These are phyloP conservation scores for Halcyon chelicuti DNA, from an alignment of 2,797 vertebrate genomes.

Conservation along the genomic window DNA sequence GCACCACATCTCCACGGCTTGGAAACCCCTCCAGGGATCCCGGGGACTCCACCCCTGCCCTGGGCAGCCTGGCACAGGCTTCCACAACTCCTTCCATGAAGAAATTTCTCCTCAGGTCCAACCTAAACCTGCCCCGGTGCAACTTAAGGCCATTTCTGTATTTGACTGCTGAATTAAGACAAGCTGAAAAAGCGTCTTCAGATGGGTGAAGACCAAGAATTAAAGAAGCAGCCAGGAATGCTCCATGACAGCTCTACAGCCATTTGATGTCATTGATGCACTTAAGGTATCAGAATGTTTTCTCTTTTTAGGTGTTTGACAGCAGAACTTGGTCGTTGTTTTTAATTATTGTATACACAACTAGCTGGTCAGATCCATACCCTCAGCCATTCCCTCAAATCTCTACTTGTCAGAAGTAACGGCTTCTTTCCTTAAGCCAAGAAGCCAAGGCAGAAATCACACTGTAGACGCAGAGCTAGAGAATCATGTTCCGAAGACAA, in stretches of 20 bases:
- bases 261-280: not conserved
- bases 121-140: not conserved
- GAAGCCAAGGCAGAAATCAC: not conserved
- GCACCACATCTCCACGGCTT: not conserved
- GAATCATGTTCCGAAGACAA: not conserved
- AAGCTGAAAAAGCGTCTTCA: not conserved
- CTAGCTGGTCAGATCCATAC: not conserved
- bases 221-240: not conserved
- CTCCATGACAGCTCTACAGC: not conserved
- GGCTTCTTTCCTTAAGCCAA: not conserved
- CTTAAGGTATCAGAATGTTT: not conserved
- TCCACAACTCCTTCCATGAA: no score
- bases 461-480: fast-evolving
- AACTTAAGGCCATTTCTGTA: no score
- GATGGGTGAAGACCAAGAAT: not conserved
- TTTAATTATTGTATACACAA: not conserved
- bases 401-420: not conserved
- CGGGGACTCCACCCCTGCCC: not conserved
- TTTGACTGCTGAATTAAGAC: not conserved
- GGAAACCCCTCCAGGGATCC: not conserved
- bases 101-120: not conserved
- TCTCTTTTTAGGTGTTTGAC: not conserved
- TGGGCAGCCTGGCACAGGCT: not conserved
- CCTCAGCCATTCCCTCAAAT: not conserved
- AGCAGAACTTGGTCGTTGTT: not conserved